phyloP scores from a whole-genome alignment of 2,888 invertebrate genomes.

The Auanema sp. region DNA sequence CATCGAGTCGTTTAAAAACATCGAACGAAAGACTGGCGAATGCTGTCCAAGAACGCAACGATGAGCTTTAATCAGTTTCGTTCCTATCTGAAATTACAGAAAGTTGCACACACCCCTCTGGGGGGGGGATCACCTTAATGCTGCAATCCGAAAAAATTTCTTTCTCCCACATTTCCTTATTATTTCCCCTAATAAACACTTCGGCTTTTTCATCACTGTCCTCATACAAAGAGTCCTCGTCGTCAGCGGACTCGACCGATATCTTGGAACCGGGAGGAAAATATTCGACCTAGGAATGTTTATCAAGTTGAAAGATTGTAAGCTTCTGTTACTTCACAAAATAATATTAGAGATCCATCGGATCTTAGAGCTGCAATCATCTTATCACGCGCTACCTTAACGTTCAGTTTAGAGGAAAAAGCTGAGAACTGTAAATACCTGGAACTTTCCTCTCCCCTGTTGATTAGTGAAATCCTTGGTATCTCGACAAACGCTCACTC shows the following conservation, averaged over 20 bases:
- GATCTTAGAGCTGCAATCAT: conserved; percentile 50
- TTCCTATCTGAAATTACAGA: conserved; percentile 43
- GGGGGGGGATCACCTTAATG: conserved; percentile 42
- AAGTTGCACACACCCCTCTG: background rate
- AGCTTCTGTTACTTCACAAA: conserved; percentile 48
- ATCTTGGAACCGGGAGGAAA: conserved; percentile 53
- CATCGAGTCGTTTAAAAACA: conserved; percentile 56
- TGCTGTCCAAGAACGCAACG: conserved; percentile 57
- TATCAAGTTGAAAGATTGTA: background rate
- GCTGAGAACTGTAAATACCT: conserved; percentile 28
- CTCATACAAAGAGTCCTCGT: conserved; percentile 37
- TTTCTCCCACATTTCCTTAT: conserved; percentile 51
- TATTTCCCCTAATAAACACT: conserved; percentile 29
- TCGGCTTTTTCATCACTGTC: conserved; percentile 36
- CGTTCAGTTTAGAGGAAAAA: background rate
- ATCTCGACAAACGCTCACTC: conserved; percentile 60
- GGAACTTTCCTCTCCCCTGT: conserved; percentile 62
- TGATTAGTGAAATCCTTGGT: conserved; percentile 62
- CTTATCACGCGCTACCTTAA: conserved; percentile 49
- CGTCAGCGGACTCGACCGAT: conserved; percentile 48
- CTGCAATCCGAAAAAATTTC: conserved; percentile 56
- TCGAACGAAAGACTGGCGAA: conserved; percentile 56
- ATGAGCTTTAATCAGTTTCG: conserved; percentile 50
- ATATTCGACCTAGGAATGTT: conserved; percentile 35
- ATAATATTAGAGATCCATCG: conserved; percentile 54